Base-by-base conservation (phyloP, 2,797 vertebrate species). In the Merluccius polli region DNA sequence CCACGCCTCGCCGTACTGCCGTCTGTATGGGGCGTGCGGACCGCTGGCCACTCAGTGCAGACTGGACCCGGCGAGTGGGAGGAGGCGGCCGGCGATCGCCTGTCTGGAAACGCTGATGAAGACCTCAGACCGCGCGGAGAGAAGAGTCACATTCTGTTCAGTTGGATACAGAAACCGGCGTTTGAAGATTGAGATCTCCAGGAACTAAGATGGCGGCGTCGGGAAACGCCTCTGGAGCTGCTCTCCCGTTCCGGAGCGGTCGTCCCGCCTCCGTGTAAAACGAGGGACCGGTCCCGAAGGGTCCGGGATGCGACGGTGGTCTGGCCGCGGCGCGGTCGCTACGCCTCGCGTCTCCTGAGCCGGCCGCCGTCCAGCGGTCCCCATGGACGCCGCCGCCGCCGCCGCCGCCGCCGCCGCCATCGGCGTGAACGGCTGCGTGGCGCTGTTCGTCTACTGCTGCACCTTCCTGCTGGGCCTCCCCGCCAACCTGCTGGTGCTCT, bases 401-500 rank as follows among this genome's bases (percentile, higher is more conserved):
- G 3, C 27, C 0, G n/a, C n/a, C n/a, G n/a, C n/a, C n/a, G n/a
- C n/a, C n/a, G n/a, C n/a, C n/a, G n/a, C n/a, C n/a, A n/a, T n/a
- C n/a, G n/a, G n/a, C n/a, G 31, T 48, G n/a, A 76, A 41, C 41
- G 88, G 91, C 35, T 89, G 9, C 1, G 6, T 93, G 2, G 90
- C 89, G 0, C 79, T 96, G 4, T 70, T 73, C 0, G 77, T 96
- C 81, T 95, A 95, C 52, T 84, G 74, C 75, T 89, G 93, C 24
- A 96, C 95, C 77, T 95, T 95, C 21, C 73, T 92, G 1, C 85
- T 97, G 70, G 96, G 96, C 72, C 92, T 97, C 18, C 96, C 95
- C 0, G 87, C 95, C 85, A 97, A 97, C 76, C 77, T 93, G 38
- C 81, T 96, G 29, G 94, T 95, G 59, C 84, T 96, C 12, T 88